These are phyloP conservation scores for Laticauda colubrina DNA, from an alignment of 2,113 vertebrate species.

Conservation along the genomic window DNA sequence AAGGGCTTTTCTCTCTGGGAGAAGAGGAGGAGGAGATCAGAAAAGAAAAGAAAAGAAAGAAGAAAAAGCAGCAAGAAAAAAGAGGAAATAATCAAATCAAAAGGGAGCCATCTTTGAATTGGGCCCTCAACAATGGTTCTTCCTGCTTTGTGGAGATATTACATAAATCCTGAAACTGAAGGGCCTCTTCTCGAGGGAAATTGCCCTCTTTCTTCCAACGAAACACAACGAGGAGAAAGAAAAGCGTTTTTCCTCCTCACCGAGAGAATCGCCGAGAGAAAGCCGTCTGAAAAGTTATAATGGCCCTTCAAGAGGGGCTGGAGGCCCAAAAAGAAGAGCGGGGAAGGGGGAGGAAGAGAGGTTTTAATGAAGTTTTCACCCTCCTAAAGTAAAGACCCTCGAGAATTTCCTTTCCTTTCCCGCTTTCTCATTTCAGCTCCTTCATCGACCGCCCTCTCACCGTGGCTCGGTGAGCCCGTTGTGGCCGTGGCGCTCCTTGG, in stretches of 20 bases:
- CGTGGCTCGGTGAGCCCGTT: constrained; percentile 23
- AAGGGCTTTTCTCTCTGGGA: constrained; percentile 70
- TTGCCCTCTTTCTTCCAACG: constrained; percentile 70
- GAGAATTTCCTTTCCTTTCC: constrained; percentile 57
- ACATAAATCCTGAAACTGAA: constrained; percentile 79
- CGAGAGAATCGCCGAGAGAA: constrained; percentile 78
- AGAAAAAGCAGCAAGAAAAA: neutral
- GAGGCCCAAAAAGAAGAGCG: constrained; percentile 69
- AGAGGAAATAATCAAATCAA: constrained; percentile 58
- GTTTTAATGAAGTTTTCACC: constrained; percentile 79
- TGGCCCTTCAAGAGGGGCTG: constrained; percentile 76
- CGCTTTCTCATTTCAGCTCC: neutral
- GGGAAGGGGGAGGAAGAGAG: constrained; percentile 3
- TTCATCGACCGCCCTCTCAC: constrained; percentile 51
- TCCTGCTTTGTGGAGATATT: constrained; percentile 75
- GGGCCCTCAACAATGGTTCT: constrained; percentile 75
- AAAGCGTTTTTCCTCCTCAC: constrained; percentile 73
- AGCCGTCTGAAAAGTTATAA: constrained; percentile 85
- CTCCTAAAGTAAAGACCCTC: constrained; percentile 75
- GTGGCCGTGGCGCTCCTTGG: neutral
- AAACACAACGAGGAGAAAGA: constrained; percentile 71
- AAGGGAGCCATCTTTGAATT: constrained; percentile 80
- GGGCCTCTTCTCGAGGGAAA: constrained; percentile 69
- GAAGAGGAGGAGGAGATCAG: too few relatives aligned
- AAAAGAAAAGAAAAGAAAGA: neutral